Evolutionary conservation across 1,140 invertebrate species (phyloP).

Genomic region (Octopus bimaculoides): DNA sequence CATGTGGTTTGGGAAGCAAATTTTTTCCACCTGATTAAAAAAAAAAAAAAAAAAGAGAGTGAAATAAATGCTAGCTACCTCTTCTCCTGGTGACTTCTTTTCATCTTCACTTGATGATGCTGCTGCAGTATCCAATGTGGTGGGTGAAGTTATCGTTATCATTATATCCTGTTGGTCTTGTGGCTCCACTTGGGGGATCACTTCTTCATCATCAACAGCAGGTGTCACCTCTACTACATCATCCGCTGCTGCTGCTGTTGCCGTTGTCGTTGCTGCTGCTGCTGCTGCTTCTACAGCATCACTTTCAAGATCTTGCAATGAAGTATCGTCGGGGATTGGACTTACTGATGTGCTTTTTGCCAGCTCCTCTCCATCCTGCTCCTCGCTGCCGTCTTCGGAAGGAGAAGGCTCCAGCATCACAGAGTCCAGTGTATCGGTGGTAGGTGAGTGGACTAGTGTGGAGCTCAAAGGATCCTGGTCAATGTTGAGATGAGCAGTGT

Average conservation of each 20-base stretch:
- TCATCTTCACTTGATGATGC: too few species aligned
- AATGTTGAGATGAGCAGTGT: conserved; percentile 16
- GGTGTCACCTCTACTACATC: not conserved
- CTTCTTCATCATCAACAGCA: not conserved
- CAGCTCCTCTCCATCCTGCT: conserved; percentile 6
- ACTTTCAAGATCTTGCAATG: not conserved
- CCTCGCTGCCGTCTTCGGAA: conserved; percentile 30
- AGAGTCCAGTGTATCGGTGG: conserved; percentile 50
- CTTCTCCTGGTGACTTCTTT: too few species aligned
- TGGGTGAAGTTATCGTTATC: too few species aligned
- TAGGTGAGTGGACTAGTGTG: conserved; percentile 36
- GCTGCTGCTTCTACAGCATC: not conserved
- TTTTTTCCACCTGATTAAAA: too few species aligned
- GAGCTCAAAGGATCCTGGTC: conserved; percentile 10
- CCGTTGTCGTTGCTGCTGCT: not conserved
- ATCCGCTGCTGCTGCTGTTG: not conserved
- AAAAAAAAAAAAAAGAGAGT: too few species aligned
- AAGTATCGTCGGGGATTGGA: not conserved
- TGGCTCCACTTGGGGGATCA: too few species aligned
- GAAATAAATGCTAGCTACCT: too few species aligned
- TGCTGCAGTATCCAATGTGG: too few species aligned
- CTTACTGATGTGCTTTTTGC: not conserved
- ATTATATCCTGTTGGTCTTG: too few species aligned
- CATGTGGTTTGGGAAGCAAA: too few species aligned
- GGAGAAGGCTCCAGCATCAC: conserved; percentile 40